Percentiles rank a stretch among this genome's conserved stretches.
Conservation (phyloP, 2,888 invertebrate genomes). For the Scaptomyza parva region DNA sequence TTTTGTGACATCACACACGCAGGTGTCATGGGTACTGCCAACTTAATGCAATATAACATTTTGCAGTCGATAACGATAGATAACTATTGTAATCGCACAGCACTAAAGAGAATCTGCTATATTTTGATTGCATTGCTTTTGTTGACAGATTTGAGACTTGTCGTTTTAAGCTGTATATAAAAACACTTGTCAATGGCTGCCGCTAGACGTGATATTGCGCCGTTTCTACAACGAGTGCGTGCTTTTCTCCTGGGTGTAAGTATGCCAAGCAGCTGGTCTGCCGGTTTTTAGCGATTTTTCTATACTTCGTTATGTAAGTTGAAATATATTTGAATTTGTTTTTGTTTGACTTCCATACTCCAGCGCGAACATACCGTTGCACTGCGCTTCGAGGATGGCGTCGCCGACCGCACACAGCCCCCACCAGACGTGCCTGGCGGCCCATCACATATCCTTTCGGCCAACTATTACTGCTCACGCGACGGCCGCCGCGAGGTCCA, state of each 20-base stretch:
- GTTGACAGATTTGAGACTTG: slow-evolving; percentile 36
- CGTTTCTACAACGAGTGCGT: slow-evolving; percentile 87
- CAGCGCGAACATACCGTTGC: slow-evolving; percentile 88
- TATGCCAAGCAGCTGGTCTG: slow-evolving; percentile 35
- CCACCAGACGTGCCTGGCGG: slow-evolving; percentile 93
- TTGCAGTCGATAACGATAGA: slow-evolving; percentile 1
- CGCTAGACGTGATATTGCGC: slow-evolving; percentile 88
- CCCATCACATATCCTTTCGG: slow-evolving; percentile 90
- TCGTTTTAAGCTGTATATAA: slow-evolving; percentile 10
- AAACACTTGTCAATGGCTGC: slow-evolving; percentile 79
- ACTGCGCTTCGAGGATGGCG: slow-evolving; percentile 88
- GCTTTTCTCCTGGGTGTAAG: slow-evolving; percentile 89
- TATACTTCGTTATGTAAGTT: slow-evolving; percentile 74
- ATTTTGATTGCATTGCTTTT: slow-evolving; percentile 46
- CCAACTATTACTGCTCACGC: slow-evolving; percentile 93
- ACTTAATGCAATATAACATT: background rate
- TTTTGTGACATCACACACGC: background rate
- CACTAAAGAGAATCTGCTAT: slow-evolving; percentile 27
- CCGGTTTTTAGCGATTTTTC: background rate
- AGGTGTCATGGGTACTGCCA: background rate
- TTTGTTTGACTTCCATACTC: slow-evolving; percentile 6
- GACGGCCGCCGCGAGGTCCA: slow-evolving; percentile 92
- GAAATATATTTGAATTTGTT: slow-evolving; percentile 1
- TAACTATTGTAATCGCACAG: slow-evolving; percentile 10
- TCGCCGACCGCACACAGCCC: slow-evolving; percentile 92